A percentile compares a stretch with the other conserved stretches of the same genome.
These are phyloP conservation scores for Ailurus styani DNA, from an alignment of 2,113 vertebrate species.

Conservation along the genomic window DNA sequence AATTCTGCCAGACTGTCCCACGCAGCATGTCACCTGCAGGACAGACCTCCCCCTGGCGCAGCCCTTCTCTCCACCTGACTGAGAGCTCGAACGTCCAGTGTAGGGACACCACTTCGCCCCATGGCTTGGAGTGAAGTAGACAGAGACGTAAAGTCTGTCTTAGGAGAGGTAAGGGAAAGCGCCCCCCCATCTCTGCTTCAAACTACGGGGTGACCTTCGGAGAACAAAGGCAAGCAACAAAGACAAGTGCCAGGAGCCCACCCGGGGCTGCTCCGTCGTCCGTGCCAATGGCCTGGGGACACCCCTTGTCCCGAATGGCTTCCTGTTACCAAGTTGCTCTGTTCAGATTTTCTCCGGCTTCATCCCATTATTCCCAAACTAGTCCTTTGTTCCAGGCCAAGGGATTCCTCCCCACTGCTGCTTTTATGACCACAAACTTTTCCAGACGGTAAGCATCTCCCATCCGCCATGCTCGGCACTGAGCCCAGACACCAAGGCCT, in stretches of 20 bases:
- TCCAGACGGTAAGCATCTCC: neutral
- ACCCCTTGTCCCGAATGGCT: neutral
- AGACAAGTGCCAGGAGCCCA: fast-evolving
- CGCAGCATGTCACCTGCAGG: neutral
- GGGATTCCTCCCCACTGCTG: neutral
- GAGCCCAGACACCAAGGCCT: neutral
- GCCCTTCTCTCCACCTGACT: neutral
- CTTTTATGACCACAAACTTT: neutral
- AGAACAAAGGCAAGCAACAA: neutral
- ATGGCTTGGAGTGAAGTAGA: neutral
- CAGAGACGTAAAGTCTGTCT: neutral
- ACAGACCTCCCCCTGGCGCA: neutral
- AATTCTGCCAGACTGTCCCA: neutral
- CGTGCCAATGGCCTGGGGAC: neutral
- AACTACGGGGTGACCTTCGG: neutral
- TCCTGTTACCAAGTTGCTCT: neutral
- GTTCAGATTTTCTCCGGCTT: neutral
- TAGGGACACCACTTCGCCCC: neutral
- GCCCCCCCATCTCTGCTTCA: neutral
- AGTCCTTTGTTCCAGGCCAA: neutral
- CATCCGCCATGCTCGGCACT: neutral
- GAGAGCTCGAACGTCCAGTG: neutral
- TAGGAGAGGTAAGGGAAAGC: neutral
- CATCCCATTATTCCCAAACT: neutral
- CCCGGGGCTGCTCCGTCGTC: neutral